Conservation (phyloP, 2,888 invertebrate genomes). For the Mythimna vitellina region DNA sequence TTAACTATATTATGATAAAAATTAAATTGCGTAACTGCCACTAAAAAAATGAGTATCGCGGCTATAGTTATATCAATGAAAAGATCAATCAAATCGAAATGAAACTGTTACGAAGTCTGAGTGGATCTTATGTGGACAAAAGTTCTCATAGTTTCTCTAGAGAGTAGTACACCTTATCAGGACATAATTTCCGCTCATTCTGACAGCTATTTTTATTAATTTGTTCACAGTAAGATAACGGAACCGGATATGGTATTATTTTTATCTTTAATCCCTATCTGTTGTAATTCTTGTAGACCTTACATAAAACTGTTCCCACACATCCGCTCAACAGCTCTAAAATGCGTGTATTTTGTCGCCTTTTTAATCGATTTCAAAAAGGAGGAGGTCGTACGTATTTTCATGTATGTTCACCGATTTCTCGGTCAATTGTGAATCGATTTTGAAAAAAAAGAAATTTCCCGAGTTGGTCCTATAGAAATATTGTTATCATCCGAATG, state of each 20-base stretch:
- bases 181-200: conserved; percentile 25
- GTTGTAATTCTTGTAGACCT: conserved; percentile 2
- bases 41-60: no score
- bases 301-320: conserved; percentile 28
- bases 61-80: not conserved
- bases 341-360: not conserved
- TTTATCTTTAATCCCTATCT: conserved; percentile 27
- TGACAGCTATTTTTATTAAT: not conserved
- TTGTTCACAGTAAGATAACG: conserved; percentile 18
- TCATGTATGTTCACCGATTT: no score
- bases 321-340: conserved; percentile 6
- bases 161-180: not conserved
- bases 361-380: not conserved
- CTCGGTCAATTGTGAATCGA: no score
- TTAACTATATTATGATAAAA: no score
- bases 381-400: no score
- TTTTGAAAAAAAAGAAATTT: no score
- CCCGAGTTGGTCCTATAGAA: no score
- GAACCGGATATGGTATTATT: conserved; percentile 41
- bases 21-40: no score
- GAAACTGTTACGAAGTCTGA: not conserved
- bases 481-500: no score
- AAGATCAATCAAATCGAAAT: not conserved
- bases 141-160: no score
- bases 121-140: not conserved